phyloP scores from a whole-genome alignment of 1,140 invertebrate genomes.

The Heliconius hermathena region DNA sequence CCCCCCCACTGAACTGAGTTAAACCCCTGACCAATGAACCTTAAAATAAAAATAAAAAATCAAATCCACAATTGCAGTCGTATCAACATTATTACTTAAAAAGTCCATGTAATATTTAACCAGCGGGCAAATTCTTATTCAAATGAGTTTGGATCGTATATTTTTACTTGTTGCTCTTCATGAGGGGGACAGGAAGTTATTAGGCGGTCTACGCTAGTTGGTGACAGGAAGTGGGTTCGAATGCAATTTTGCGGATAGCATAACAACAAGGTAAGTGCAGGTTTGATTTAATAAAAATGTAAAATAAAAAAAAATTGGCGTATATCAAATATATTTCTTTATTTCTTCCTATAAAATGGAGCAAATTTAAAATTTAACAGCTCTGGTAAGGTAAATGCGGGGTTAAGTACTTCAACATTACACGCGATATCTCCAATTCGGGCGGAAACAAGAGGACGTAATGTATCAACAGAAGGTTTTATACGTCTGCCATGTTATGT shows the following conservation, averaged over 20 bases:
- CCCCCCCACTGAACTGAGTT: no score
- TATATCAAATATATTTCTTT: no score
- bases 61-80: background rate
- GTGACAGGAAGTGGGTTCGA: background rate
- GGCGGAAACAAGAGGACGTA: no score
- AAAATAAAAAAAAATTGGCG: background rate
- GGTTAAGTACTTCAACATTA: no score
- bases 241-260: background rate
- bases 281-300: background rate
- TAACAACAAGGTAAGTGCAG: background rate
- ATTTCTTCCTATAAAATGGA: no score
- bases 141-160: constrained; percentile 37
- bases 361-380: no score
- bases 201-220: constrained; percentile 1
- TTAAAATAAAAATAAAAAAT: background rate
- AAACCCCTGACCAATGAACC: background rate
- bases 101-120: constrained; percentile 34
- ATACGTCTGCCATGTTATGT: no score
- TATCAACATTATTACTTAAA: constrained; percentile 32
- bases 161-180: constrained; percentile 35
- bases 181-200: background rate
- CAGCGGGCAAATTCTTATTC: constrained; percentile 41
- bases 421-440: no score
- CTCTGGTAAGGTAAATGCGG: no score
- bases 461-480: no score